Evolutionary conservation across 2,888 invertebrate species (phyloP).

Genomic region (Lepidochitona cinerea): DNA sequence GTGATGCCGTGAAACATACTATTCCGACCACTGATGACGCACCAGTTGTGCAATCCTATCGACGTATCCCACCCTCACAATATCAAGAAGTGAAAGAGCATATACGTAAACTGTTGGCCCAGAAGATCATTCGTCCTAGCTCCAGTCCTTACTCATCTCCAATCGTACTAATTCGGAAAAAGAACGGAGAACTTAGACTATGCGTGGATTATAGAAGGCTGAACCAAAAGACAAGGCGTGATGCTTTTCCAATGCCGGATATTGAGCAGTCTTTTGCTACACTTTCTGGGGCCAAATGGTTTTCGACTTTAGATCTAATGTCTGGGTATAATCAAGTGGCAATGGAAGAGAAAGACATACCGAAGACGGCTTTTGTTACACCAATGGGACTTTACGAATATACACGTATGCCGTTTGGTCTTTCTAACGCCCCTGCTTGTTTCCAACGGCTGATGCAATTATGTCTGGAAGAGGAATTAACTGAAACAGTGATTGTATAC

Average conservation of each 20-base stretch:
- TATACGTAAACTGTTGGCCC: constrained; percentile 16
- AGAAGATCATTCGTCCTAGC: constrained; percentile 25
- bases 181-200: constrained; percentile 24
- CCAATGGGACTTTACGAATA: not conserved
- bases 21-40: not conserved
- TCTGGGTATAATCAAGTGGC: constrained; percentile 26
- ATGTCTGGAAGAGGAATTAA: not conserved
- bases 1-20: not conserved
- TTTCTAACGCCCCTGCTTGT: not conserved
- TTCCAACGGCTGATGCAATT: not conserved
- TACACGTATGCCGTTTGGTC: not conserved
- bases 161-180: constrained; percentile 31
- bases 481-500: not conserved
- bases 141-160: constrained; percentile 33
- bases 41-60: constrained; percentile 10
- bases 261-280: constrained; percentile 32
- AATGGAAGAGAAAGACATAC: constrained; percentile 18
- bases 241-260: constrained; percentile 13
- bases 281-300: constrained; percentile 16
- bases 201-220: constrained; percentile 28
- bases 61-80: no score
- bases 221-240: constrained; percentile 27
- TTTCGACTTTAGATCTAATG: constrained; percentile 28
- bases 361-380: constrained; percentile 16
- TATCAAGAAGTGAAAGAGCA: constrained; percentile 20